phyloP scores from a whole-genome alignment of 53 echinoderm and acorn worm species.

The Paracentrotus lividus region DNA sequence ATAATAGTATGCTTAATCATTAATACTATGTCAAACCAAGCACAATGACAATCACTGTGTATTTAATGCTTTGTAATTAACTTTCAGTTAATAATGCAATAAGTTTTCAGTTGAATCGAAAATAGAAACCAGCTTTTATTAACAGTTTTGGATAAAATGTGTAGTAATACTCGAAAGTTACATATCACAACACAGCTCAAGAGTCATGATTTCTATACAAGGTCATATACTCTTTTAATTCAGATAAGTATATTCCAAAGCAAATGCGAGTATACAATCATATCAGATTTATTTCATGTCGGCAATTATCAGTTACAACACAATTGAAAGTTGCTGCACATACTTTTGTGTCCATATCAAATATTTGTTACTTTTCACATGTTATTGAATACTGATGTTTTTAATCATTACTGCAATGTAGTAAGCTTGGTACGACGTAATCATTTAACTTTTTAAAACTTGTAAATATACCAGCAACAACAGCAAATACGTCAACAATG shows the following conservation, averaged over 20 bases:
- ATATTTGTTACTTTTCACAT: not conserved
- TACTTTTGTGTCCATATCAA: not conserved
- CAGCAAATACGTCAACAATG: slow-evolving; percentile 57
- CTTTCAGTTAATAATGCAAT: not conserved
- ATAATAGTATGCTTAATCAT: not conserved
- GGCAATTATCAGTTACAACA: not conserved
- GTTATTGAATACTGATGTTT: slow-evolving; percentile 37
- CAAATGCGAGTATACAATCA: not conserved
- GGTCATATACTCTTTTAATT: not conserved
- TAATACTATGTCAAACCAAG: not conserved
- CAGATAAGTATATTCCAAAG: not conserved
- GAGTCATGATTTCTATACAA: not conserved
- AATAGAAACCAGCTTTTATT: not conserved
- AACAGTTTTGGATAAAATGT: not conserved
- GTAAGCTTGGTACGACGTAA: slow-evolving; percentile 64
- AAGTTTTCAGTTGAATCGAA: not conserved
- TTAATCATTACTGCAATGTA: not conserved
- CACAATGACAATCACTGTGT: not conserved
- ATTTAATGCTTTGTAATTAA: not conserved
- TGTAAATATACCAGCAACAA: slow-evolving; percentile 72
- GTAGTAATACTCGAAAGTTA: not conserved
- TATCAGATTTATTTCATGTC: not conserved
- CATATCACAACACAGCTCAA: not conserved
- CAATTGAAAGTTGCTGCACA: not conserved
- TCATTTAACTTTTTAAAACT: slow-evolving; percentile 48